Evolutionary conservation across 2,888 invertebrate species (phyloP), one percentile per base, ranked within the genome.

Genomic region (Epirrita christyi): DNA sequence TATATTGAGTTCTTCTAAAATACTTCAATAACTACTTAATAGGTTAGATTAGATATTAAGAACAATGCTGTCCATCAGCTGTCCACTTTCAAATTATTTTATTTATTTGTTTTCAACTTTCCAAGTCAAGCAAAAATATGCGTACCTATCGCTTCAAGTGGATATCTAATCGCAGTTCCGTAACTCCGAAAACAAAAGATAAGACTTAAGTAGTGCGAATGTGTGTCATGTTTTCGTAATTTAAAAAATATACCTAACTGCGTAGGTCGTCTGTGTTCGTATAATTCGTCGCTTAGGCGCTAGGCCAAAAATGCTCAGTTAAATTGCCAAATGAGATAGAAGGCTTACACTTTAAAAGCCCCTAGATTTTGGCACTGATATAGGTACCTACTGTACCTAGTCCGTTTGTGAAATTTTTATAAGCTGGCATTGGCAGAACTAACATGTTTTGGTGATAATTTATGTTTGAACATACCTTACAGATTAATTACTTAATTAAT

Each of bases 271-370:
- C n/a, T 4, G 36, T 11, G 9, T 34, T 34, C 34, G 36, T 36
- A 36, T 36, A 36, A 36, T 36, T 36, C 6, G 1, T 11, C 11
- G 36, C 36, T 36, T 36, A 36, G 47, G 27, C 47, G 10, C 29
- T 7, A 14, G 38, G 47, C 47, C 47, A 48, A 48, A 32, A n/a
- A 38, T 38, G 6, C 5, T 34, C n/a, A 6, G n/a, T 34, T 38
- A 6, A 8, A 28, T 5, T 48, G 47, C 47, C 10, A 9, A 38
- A 38, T 48, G 13, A 11, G 5, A 13, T 28, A 48, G 11, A 8
- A 1, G 32, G 36, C 4, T 11, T 36, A 36, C 2, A 36, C n/a
- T 36, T 0, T 11, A 36, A 11, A 6, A 36, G 36, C 6, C 6
- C 21, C 11, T 11, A 6, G 36, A 36, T 5, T 6, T 11, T 36